phyloP scores from a whole-genome alignment of 2,797 vertebrate genomes.

The Sparidentex hasta region DNA sequence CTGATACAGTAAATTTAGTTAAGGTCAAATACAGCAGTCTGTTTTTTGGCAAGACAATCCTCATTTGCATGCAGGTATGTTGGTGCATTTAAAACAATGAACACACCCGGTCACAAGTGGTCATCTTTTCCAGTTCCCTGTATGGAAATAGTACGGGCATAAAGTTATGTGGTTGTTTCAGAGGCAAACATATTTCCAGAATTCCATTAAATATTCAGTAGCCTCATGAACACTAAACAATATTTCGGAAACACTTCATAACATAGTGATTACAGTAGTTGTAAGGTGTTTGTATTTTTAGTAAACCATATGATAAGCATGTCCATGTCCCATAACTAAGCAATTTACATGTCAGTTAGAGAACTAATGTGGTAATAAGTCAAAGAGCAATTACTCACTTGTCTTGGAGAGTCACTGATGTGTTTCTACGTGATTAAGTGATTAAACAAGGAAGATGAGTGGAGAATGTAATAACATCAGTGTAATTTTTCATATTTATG shows the following conservation, averaged over 20 bases:
- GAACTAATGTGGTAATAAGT: background rate
- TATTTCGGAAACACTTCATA: background rate
- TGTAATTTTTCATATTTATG: conserved; percentile 3
- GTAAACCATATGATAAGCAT: background rate
- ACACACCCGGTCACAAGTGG: background rate
- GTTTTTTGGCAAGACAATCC: background rate
- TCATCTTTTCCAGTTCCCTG: conserved; percentile 25
- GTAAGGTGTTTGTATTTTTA: background rate
- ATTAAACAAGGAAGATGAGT: conserved; percentile 15
- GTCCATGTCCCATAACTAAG: background rate
- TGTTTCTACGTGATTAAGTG: background rate
- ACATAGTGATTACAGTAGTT: background rate
- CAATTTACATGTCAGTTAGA: background rate
- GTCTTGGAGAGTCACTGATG: background rate
- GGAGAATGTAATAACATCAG: background rate
- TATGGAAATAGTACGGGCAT: background rate
- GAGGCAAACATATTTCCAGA: background rate
- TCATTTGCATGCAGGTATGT: background rate
- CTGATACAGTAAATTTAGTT: background rate
- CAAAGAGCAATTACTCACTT: background rate
- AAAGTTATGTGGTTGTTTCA: background rate
- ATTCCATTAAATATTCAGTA: background rate
- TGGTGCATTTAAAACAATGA: background rate
- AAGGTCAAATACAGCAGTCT: background rate
- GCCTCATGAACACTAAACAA: background rate